phyloP scores from a whole-genome alignment of 1,140 invertebrate species.

The Heliothis subflexa region DNA sequence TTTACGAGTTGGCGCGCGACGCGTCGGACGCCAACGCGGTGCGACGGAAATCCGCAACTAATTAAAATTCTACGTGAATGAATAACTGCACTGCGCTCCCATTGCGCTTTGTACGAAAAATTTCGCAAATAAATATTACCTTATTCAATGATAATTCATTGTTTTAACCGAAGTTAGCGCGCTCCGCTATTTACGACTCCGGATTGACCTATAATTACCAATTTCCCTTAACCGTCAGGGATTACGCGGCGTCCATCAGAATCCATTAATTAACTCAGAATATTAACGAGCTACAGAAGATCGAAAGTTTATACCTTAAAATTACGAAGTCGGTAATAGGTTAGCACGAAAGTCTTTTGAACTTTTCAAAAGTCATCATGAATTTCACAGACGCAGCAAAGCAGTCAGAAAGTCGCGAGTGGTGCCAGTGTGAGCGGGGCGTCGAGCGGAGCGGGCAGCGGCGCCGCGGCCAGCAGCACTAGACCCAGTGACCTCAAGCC shows the following conservation, averaged over 20 bases:
- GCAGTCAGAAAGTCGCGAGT: slow-evolving; percentile 70
- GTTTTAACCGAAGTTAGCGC: slow-evolving; percentile 8
- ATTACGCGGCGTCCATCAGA: slow-evolving; percentile 75
- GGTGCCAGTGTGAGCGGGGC: slow-evolving; percentile 59
- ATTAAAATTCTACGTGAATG: slow-evolving; percentile 82
- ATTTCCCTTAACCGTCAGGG: slow-evolving; percentile 66
- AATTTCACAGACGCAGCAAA: slow-evolving; percentile 77
- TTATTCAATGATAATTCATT: slow-evolving; percentile 16
- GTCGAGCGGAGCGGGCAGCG: slow-evolving; percentile 50
- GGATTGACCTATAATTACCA: slow-evolving; percentile 72
- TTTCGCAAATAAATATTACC: slow-evolving; percentile 57
- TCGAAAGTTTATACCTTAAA: slow-evolving; percentile 79
- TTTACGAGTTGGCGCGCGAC: slow-evolving; percentile 51
- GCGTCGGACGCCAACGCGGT: slow-evolving; percentile 56
- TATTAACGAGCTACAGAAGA: slow-evolving; percentile 80
- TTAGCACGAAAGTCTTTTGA: slow-evolving; percentile 73
- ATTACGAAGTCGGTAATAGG: slow-evolving; percentile 81
- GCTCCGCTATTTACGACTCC: slow-evolving; percentile 44
- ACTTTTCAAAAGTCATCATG: slow-evolving; percentile 73
- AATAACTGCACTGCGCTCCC: slow-evolving; percentile 71
- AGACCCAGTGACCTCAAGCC: slow-evolving; percentile 88
- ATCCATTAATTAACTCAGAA: slow-evolving; percentile 82
- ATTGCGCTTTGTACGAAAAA: slow-evolving; percentile 58
- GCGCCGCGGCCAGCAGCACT: slow-evolving; percentile 41
- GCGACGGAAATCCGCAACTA: slow-evolving; percentile 76